Evolutionary conservation across 1,140 invertebrate species (phyloP), one percentile per base, ranked within the genome.

Genomic region (Lepidurus packardi): DNA sequence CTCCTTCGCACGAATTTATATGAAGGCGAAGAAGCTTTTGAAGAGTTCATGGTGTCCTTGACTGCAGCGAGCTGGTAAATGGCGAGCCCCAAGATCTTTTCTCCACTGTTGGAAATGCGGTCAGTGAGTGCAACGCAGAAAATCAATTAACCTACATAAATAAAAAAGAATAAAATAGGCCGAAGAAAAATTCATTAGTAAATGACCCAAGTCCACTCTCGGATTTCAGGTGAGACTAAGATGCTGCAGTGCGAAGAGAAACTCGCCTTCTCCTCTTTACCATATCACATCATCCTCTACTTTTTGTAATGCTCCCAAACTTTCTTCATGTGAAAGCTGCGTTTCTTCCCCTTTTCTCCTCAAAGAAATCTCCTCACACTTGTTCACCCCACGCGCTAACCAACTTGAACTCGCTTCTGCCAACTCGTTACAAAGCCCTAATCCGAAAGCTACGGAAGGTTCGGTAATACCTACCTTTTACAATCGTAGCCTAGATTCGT

Each of bases 111-210:
- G 16, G 21, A 21, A 65, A 65, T 65, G 53, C 53, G 53, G 53
- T 65, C 53, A 65, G 21, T 65, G 53, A 65, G 53, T 65, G 21
- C 21, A 3, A 65, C 16, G 13, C n/a, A 65, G 53, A 65, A 65
- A 65, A 65, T 65, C 53, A 65, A 65, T 65, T 65, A 65, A 65
- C 53, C 53, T 65, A 65, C 53, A 65, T 65, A 65, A 65, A 65
- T 13, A 7, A 65, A 65, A 65, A 34, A 34, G 34, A 34, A 34
- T 34, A 34, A 34, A 34, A 34, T 34, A 34, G 4, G 34, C 34
- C 34, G 34, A 34, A 4, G 53, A 65, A 65, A 65, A 7, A 65
- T n/a, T 65, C 53, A n/a, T 65, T 21, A 65, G 53, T 65, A 65
- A 34, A 65, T 65, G 53, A 65, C 8, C 53, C 53, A 9, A 65